Evolutionary conservation across 2,113 vertebrate genomes (phyloP).

Genomic region (Phyllostomus discolor): DNA sequence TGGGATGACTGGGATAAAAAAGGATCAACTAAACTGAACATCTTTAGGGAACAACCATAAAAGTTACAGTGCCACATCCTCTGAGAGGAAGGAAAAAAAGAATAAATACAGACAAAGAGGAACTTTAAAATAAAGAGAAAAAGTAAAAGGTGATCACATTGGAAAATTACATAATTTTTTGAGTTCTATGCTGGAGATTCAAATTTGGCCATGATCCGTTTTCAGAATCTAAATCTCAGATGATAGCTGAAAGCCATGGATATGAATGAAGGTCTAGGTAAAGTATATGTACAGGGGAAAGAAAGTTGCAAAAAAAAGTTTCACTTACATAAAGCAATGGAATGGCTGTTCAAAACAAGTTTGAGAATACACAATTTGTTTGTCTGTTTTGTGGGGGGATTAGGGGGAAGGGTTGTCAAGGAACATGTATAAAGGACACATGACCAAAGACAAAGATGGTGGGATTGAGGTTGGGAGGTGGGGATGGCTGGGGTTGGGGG

Average conservation of each 20-base stretch:
- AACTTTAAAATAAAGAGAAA: background rate
- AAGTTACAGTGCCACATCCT: background rate
- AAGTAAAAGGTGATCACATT: background rate
- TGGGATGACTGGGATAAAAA: background rate
- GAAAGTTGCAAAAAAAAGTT: background rate
- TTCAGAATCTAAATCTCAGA: background rate
- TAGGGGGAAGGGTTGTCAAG: too few species aligned
- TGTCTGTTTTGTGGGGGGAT: background rate
- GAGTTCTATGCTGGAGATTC: background rate
- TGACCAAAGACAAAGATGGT: too few species aligned
- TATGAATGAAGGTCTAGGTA: background rate
- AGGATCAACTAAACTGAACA: background rate
- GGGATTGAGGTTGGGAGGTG: too few species aligned
- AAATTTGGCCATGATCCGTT: background rate
- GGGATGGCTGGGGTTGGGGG: too few species aligned
- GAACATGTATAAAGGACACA: too few species aligned
- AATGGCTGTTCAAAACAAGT: background rate
- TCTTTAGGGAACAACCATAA: background rate
- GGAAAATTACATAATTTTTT: background rate
- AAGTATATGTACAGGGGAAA: background rate
- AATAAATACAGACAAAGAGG: background rate
- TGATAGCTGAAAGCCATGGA: background rate
- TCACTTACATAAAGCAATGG: background rate
- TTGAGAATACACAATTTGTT: background rate
- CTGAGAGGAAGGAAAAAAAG: background rate